These are phyloP conservation scores for Chelonus formosanus DNA, from an alignment of 2,888 invertebrate species.

Conservation along the genomic window DNA sequence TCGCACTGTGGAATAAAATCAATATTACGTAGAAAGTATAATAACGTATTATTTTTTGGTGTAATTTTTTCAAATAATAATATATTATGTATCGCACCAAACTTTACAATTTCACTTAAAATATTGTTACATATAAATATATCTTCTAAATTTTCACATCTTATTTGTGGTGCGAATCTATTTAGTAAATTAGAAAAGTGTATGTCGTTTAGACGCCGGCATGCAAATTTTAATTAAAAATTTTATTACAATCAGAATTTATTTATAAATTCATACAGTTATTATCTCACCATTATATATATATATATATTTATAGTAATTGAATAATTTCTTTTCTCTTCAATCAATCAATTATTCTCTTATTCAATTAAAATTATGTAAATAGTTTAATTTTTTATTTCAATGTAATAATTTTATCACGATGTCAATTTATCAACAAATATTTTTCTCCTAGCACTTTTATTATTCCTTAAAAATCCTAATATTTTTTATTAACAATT, in stretches of 20 bases:
- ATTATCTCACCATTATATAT: conserved; percentile 4
- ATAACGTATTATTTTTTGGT: neutral
- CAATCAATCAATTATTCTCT: too few species aligned
- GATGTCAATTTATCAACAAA: too few species aligned
- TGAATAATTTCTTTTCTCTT: too few species aligned
- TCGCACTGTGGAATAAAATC: conserved; percentile 15
- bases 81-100: conserved; percentile 6
- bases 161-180: conserved; percentile 45
- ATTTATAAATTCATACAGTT: conserved; percentile 15
- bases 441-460: too few species aligned
- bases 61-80: neutral
- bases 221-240: conserved; percentile 38
- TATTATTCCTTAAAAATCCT: too few species aligned
- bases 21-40: too few species aligned
- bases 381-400: too few species aligned
- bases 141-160: conserved; percentile 29
- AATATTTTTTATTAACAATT: too few species aligned
- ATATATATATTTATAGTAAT: conserved; percentile 14
- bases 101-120: neutral
- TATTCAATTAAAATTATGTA: too few species aligned
- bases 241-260: conserved; percentile 11
- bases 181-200: conserved; percentile 47
- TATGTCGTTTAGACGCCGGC: conserved; percentile 51
- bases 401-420: too few species aligned
- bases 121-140: conserved; percentile 10